phyloP scores from a whole-genome alignment of 1,140 invertebrate genomes.

The Heliconius hewitsoni region DNA sequence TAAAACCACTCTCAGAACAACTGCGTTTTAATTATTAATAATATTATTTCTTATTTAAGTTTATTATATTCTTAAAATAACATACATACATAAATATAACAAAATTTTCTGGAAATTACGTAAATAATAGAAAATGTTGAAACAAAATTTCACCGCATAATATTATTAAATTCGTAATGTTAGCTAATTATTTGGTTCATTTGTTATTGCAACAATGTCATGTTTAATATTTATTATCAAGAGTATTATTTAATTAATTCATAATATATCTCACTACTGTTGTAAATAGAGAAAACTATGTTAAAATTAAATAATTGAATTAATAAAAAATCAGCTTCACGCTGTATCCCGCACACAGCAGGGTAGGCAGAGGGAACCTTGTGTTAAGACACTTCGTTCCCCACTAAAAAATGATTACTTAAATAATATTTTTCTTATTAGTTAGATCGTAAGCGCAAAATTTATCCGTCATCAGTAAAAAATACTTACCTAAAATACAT shows the following conservation, averaged over 20 bases:
- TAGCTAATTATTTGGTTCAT: constrained; percentile 8
- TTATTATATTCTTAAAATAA: too few species aligned
- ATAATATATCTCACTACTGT: background rate
- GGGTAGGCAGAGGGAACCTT: too few species aligned
- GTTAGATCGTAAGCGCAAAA: too few species aligned
- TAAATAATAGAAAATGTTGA: background rate
- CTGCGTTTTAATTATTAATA: background rate
- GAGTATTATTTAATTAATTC: background rate
- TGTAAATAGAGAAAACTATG: background rate
- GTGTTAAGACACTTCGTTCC: too few species aligned
- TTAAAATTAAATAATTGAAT: too few species aligned
- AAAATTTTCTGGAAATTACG: too few species aligned
- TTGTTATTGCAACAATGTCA: constrained; percentile 6
- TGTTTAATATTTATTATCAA: constrained; percentile 1
- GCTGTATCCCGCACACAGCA: too few species aligned
- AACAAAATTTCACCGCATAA: background rate
- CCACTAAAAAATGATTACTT: too few species aligned
- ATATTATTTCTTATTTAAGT: background rate
- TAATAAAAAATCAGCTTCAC: too few species aligned
- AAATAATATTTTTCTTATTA: too few species aligned
- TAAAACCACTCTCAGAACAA: too few species aligned
- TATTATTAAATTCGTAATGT: constrained; percentile 17
- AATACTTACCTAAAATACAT: background rate
- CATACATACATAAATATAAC: too few species aligned
- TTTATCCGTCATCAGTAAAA: background rate